Conservation (phyloP, 2,113 vertebrate genomes). For the Pithys albifrons region DNA sequence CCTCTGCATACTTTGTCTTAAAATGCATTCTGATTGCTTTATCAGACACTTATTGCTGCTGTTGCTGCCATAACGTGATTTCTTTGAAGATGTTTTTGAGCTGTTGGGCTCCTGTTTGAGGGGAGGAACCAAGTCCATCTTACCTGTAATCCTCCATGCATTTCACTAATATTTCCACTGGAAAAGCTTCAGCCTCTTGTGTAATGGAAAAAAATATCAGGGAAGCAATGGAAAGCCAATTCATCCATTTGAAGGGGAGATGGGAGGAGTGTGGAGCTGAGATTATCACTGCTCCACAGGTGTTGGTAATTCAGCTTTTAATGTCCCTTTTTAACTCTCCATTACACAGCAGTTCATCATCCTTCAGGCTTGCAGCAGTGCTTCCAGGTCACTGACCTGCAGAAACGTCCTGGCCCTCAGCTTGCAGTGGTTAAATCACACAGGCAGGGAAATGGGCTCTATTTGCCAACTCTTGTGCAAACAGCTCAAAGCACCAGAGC, state of each 20-base stretch:
- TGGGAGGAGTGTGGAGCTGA: background rate
- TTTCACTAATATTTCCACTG: background rate
- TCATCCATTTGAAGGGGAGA: background rate
- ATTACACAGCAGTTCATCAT: background rate
- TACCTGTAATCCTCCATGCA: background rate
- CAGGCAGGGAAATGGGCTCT: background rate
- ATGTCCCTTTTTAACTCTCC: background rate
- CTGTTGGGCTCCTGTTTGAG: background rate
- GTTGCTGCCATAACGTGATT: background rate
- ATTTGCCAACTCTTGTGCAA: background rate
- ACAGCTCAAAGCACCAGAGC: background rate
- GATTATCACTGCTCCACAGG: background rate
- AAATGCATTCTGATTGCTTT: background rate
- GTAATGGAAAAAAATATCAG: background rate
- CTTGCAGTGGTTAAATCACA: background rate
- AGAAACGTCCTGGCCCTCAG: accelerated
- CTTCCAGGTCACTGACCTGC: background rate
- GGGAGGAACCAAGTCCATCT: background rate
- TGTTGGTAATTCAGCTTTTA: background rate
- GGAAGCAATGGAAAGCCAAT: background rate
- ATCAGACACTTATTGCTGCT: background rate
- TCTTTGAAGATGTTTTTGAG: background rate
- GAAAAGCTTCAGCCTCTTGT: background rate
- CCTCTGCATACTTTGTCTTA: background rate
- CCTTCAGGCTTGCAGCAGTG: background rate